Evolutionary conservation across 2,797 vertebrate species (phyloP).

Genomic region (Myripristis murdjan): DNA sequence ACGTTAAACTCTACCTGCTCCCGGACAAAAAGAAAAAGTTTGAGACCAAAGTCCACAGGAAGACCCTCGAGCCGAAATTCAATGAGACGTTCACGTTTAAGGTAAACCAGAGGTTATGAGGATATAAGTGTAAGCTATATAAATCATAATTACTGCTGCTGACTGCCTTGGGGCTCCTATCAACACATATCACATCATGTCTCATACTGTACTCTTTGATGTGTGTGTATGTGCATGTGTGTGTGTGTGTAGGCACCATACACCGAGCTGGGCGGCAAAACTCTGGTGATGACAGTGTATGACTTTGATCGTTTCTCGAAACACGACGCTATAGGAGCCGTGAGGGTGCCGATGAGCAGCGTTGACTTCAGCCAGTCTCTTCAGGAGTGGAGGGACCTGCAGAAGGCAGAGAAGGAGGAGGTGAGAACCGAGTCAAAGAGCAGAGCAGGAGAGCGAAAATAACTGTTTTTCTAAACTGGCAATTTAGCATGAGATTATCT

Average conservation of each 20-base stretch:
- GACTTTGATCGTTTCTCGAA: conserved; percentile 99
- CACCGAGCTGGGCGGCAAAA: conserved; percentile 95
- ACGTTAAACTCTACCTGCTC: conserved; percentile 95
- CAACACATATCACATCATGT: background rate
- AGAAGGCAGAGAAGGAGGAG: conserved; percentile 99
- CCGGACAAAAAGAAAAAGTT: conserved; percentile 99
- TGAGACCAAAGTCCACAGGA: conserved; percentile 98
- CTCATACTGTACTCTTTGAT: background rate
- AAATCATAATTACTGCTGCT: background rate
- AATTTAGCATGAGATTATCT: too few relatives aligned
- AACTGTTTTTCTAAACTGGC: too few relatives aligned
- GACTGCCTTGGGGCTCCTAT: background rate
- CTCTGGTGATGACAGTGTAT: conserved; percentile 96
- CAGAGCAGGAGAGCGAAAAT: background rate
- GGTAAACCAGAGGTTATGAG: conserved; percentile 78
- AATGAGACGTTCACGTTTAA: conserved; percentile 97
- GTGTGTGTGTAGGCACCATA: conserved; percentile 89
- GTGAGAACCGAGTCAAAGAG: conserved; percentile 77
- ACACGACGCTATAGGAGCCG: conserved; percentile 96
- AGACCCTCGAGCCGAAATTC: conserved; percentile 96
- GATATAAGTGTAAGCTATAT: background rate
- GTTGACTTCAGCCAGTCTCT: conserved; percentile 97
- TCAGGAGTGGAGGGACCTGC: conserved; percentile 96
- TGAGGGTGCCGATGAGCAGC: conserved; percentile 96
- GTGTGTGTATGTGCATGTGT: background rate